Conservation (phyloP, 1,140 invertebrate genomes). For the Drosophila navojoa region DNA sequence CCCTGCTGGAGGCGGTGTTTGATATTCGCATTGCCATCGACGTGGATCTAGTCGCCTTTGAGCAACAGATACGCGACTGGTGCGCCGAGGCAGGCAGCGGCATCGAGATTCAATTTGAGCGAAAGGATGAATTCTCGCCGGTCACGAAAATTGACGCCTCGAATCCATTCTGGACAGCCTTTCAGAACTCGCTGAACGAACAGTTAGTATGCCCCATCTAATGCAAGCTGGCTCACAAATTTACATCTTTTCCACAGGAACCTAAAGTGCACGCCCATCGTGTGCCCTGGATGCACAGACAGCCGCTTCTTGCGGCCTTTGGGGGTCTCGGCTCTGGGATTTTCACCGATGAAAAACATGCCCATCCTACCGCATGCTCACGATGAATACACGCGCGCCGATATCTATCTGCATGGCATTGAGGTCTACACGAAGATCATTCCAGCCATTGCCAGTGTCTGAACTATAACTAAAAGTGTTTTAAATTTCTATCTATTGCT, state of each 20-base stretch:
- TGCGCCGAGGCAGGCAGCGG: conserved; percentile 92
- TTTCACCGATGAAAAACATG: conserved; percentile 90
- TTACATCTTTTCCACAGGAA: conserved; percentile 55
- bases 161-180: conserved; percentile 93
- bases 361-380: conserved; percentile 89
- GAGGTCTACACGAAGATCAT: conserved; percentile 88
- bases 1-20: conserved; percentile 89
- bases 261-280: conserved; percentile 86
- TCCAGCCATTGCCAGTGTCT: conserved; percentile 85
- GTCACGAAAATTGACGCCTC: conserved; percentile 88
- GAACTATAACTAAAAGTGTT: neutral
- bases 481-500: neutral
- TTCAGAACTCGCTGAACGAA: conserved; percentile 86
- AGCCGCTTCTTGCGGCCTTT: conserved; percentile 87
- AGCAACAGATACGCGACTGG: conserved; percentile 88
- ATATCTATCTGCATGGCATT: conserved; percentile 88
- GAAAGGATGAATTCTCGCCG: conserved; percentile 86
- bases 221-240: neutral
- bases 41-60: conserved; percentile 88
- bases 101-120: conserved; percentile 89
- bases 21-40: conserved; percentile 90
- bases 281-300: conserved; percentile 93
- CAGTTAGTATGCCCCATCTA: conserved; percentile 82
- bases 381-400: conserved; percentile 89
- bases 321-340: conserved; percentile 86